Percentiles rank a stretch among this genome's conserved stretches.
These are phyloP conservation scores for Apaloderma vittatum DNA, from an alignment of 2,113 vertebrate genomes.

Conservation along the genomic window DNA sequence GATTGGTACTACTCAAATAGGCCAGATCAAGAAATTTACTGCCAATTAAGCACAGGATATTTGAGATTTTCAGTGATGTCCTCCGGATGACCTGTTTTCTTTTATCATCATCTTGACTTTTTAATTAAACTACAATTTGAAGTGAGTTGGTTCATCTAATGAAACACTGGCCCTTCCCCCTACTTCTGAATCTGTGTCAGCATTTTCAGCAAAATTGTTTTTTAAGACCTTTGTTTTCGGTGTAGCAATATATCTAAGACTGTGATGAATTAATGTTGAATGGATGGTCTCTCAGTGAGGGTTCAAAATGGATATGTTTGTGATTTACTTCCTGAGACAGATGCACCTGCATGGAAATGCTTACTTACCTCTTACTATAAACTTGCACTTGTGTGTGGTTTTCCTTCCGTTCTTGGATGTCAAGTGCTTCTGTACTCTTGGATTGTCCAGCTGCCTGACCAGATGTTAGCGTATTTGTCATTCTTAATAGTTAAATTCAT, in stretches of 20 bases:
- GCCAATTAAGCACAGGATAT: conserved; percentile 73
- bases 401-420: background rate
- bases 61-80: conserved; percentile 69
- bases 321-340: background rate
- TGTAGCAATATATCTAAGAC: background rate
- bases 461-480: background rate
- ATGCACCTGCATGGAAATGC: conserved; percentile 1
- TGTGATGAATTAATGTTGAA: background rate
- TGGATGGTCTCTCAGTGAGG: background rate
- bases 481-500: conserved; percentile 8
- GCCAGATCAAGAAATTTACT: conserved; percentile 68
- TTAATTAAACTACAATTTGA: conserved; percentile 65
- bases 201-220: background rate
- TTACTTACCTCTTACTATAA: background rate
- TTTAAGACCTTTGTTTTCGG: background rate
- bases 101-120: conserved; percentile 71
- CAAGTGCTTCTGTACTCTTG: background rate
- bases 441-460: background rate
- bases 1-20: conserved; percentile 19
- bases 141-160: conserved; percentile 56
- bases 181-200: background rate
- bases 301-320: background rate
- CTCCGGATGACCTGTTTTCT: conserved; percentile 55
- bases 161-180: conserved; percentile 43
- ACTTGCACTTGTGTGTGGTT: background rate